phyloP scores from a whole-genome alignment of 2,797 vertebrate species.

The Sebastes oblongus region DNA sequence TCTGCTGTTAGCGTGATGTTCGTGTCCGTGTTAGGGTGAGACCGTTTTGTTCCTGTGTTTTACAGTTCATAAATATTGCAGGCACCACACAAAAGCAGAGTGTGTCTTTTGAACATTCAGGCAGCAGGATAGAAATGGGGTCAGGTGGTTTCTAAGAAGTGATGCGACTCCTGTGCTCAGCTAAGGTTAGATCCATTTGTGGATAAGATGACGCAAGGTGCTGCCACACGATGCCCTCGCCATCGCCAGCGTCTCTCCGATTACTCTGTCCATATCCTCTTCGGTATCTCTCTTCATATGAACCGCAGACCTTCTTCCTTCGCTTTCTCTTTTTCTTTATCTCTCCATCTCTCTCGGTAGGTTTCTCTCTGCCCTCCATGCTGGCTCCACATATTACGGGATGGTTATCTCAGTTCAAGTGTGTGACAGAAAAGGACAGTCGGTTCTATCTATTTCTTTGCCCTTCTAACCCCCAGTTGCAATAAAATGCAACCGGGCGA shows the following conservation, averaged over 20 bases:
- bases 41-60: slow-evolving; percentile 10
- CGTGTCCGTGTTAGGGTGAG: not conserved
- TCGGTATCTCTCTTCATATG: slow-evolving; percentile 33
- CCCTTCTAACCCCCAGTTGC: slow-evolving; percentile 8
- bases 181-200: slow-evolving; percentile 55
- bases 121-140: slow-evolving; percentile 15
- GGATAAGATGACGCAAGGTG: slow-evolving; percentile 51
- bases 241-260: slow-evolving; percentile 25
- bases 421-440: slow-evolving; percentile 50
- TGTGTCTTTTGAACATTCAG: slow-evolving; percentile 1
- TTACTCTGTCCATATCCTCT: slow-evolving; percentile 50
- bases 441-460: slow-evolving; percentile 22
- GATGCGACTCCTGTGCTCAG: slow-evolving; percentile 30
- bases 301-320: slow-evolving; percentile 20
- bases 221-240: slow-evolving; percentile 48
- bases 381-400: slow-evolving; percentile 50
- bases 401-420: slow-evolving; percentile 66
- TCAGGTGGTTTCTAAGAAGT: slow-evolving; percentile 53
- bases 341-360: not conserved
- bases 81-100: slow-evolving; percentile 1
- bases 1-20: not conserved
- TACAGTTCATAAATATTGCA: slow-evolving; percentile 45
- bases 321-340: slow-evolving; percentile 22
- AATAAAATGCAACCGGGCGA: slow-evolving; percentile 25
- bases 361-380: slow-evolving; percentile 20